Percentiles rank a stretch among this genome's conserved stretches.
These are phyloP conservation scores for Helobdella robusta DNA, from an alignment of 2,888 invertebrate genomes.

Conservation along the genomic window DNA sequence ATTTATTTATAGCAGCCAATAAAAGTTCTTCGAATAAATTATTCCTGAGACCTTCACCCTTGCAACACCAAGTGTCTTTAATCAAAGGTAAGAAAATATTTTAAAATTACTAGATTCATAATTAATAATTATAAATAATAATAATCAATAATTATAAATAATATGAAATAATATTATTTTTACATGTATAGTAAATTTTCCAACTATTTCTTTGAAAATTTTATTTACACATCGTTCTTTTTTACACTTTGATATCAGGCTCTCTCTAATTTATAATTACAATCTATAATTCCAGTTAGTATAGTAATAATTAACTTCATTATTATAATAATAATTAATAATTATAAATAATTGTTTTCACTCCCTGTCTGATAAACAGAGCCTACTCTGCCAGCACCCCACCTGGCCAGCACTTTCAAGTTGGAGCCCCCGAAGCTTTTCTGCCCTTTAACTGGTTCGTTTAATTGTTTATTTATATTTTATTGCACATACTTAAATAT, in stretches of 20 bases:
- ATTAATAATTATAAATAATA: too few relatives aligned
- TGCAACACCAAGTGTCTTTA: constrained; percentile 34
- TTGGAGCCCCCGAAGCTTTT: constrained; percentile 34
- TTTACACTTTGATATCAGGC: too few relatives aligned
- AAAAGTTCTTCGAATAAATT: constrained; percentile 30
- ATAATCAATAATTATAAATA: not conserved
- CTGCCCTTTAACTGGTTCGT: constrained; percentile 28
- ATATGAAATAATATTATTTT: not conserved
- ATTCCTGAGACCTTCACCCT: constrained; percentile 34
- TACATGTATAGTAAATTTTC: not conserved
- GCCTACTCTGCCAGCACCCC: constrained; percentile 12
- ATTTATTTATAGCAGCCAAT: too few relatives aligned
- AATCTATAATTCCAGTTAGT: too few relatives aligned
- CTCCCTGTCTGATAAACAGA: constrained; percentile 14
- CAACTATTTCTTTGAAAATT: too few relatives aligned
- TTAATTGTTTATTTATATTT: not conserved
- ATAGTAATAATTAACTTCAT: too few relatives aligned
- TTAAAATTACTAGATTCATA: not conserved
- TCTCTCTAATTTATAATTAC: too few relatives aligned
- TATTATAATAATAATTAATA: too few relatives aligned
- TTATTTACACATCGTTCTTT: too few relatives aligned
- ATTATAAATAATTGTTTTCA: too few relatives aligned
- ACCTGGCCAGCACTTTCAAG: constrained; percentile 30
- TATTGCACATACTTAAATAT: not conserved
- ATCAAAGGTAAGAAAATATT: constrained; percentile 18